Evolutionary conservation across 2,113 vertebrate species (phyloP).

Genomic region (Crotalus helleri): DNA sequence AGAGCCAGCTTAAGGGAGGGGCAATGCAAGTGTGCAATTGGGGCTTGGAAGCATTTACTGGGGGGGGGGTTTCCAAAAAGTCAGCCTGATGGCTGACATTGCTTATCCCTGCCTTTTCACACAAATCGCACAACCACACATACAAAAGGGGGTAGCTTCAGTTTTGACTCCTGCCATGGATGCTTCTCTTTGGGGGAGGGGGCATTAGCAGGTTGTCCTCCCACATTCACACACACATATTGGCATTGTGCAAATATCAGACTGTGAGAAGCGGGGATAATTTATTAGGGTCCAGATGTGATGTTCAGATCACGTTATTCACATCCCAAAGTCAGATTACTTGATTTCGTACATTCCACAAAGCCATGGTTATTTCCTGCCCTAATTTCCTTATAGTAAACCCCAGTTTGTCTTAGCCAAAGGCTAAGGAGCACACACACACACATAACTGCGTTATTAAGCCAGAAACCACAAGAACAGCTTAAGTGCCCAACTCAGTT

Average conservation of each 20-base stretch:
- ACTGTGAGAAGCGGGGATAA: neutral
- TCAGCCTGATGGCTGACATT: neutral
- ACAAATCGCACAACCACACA: neutral
- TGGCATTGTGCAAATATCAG: neutral
- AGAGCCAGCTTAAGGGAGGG: neutral
- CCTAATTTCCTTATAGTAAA: neutral
- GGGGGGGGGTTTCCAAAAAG: too few relatives aligned
- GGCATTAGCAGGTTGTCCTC: neutral
- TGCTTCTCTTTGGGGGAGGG: neutral
- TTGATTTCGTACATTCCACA: neutral
- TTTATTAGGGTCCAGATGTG: neutral
- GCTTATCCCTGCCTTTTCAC: too few relatives aligned
- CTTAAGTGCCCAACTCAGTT: neutral
- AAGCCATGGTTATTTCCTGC: neutral
- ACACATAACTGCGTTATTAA: neutral
- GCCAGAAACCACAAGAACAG: neutral
- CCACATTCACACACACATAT: neutral
- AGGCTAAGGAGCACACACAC: neutral
- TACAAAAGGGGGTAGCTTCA: neutral
- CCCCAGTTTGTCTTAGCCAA: neutral
- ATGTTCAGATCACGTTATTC: neutral
- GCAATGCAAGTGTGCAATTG: neutral
- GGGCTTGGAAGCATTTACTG: neutral
- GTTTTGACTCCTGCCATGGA: neutral
- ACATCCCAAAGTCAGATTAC: neutral